Conservation (phyloP, 2,797 vertebrate species). For the Carcharodon carcharias region DNA sequence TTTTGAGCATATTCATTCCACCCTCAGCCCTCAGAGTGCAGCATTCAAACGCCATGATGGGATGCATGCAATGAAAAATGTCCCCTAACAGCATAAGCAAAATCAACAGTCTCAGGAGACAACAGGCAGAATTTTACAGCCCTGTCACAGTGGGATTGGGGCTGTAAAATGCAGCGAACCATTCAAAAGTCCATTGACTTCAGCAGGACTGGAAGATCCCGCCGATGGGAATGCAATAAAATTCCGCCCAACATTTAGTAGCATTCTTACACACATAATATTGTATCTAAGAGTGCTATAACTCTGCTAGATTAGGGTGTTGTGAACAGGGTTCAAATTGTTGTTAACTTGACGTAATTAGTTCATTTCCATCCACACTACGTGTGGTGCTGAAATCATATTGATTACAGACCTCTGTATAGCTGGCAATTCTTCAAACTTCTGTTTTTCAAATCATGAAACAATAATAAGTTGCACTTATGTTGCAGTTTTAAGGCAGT, state of each 20-base stretch:
- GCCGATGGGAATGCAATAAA: no score
- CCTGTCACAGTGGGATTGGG: no score
- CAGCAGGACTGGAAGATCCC: no score
- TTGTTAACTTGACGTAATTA: background rate
- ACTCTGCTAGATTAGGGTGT: background rate
- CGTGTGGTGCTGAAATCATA: background rate
- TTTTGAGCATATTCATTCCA: background rate
- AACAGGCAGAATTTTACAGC: background rate
- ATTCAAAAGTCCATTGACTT: no score
- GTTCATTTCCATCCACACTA: background rate
- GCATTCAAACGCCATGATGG: background rate
- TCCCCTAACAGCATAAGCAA: background rate
- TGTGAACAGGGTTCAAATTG: background rate
- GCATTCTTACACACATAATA: background rate
- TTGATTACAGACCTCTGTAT: background rate
- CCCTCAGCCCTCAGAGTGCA: conserved; percentile 5
- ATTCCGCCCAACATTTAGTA: no score
- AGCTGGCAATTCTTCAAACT: background rate
- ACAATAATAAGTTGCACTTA: background rate
- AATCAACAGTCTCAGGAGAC: background rate
- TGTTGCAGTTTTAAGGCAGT: background rate
- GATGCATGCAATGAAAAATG: background rate
- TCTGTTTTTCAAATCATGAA: background rate
- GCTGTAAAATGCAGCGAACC: no score
- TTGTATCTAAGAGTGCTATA: background rate